phyloP scores from a whole-genome alignment of 1,140 invertebrate species.

The Chionoecetes opilio region DNA sequence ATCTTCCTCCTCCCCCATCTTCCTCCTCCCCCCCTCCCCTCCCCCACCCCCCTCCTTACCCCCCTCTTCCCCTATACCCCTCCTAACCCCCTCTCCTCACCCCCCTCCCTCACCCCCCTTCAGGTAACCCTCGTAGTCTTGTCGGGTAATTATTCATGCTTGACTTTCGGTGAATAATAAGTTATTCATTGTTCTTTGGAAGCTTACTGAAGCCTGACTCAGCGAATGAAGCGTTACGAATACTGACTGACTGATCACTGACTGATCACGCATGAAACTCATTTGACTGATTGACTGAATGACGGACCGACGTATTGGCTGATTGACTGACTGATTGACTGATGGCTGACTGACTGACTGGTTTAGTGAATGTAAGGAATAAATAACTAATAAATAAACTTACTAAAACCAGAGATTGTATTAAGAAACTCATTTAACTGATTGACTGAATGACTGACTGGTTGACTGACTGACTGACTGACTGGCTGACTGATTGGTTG shows the following conservation, averaged over 20 bases:
- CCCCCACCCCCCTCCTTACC: neutral
- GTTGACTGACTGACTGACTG: neutral
- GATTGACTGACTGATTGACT: no score
- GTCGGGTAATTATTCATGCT: neutral
- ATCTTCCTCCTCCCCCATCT: neutral
- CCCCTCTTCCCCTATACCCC: neutral
- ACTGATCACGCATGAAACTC: neutral
- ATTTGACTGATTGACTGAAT: neutral
- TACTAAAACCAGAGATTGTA: no score
- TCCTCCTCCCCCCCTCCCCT: neutral
- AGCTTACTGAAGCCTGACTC: neutral
- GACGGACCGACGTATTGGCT: no score
- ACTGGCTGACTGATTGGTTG: conserved; percentile 32
- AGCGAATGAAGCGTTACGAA: neutral
- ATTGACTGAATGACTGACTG: neutral
- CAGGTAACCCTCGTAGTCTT: neutral
- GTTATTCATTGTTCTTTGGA: neutral
- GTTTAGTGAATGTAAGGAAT: neutral
- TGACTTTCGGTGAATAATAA: neutral
- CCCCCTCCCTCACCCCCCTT: no score
- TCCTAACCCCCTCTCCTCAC: no score
- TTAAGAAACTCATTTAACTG: neutral
- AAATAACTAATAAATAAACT: neutral
- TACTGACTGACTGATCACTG: neutral
- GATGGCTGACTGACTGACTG: conserved; percentile 5